Evolutionary conservation across 2,888 invertebrate species (phyloP).

Genomic region (Pegoplata infirma): DNA sequence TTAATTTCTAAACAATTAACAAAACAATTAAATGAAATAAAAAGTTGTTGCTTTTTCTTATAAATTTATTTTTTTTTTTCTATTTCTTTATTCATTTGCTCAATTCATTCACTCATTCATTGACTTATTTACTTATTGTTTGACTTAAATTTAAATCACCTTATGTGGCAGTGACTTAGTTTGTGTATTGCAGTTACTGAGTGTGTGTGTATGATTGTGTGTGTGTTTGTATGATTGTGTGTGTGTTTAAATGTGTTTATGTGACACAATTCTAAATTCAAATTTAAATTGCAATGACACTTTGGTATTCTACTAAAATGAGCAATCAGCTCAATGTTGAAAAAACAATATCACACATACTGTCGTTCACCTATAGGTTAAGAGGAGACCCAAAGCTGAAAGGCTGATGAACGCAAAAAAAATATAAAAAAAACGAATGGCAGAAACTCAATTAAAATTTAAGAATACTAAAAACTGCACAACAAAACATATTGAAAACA

Average conservation of each 20-base stretch:
- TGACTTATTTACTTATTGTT: conserved; percentile 18
- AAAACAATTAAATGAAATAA: conserved; percentile 42
- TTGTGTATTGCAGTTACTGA: too few species aligned
- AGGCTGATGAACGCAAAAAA: neutral
- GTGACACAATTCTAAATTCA: conserved; percentile 26
- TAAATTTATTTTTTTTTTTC: neutral
- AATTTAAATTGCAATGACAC: conserved; percentile 6
- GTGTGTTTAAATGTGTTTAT: neutral
- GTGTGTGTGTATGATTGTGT: too few species aligned
- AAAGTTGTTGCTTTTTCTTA: conserved; percentile 3
- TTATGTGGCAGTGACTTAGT: conserved; percentile 5
- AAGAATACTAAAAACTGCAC: conserved; percentile 4
- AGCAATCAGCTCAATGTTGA: conserved; percentile 2
- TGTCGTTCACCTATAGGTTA: neutral
- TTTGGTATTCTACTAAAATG: neutral
- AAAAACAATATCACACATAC: neutral
- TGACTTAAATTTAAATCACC: conserved; percentile 18
- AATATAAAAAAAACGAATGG: conserved; percentile 28
- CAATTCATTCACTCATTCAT: too few species aligned
- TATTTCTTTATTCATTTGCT: too few species aligned
- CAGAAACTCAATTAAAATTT: conserved; percentile 42
- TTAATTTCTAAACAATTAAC: conserved; percentile 47
- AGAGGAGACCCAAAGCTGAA: conserved; percentile 6
- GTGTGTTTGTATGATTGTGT: neutral
- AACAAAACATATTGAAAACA: neutral